Conservation (phyloP, 2,113 vertebrate species). For the Rhizomys pruinosus region DNA sequence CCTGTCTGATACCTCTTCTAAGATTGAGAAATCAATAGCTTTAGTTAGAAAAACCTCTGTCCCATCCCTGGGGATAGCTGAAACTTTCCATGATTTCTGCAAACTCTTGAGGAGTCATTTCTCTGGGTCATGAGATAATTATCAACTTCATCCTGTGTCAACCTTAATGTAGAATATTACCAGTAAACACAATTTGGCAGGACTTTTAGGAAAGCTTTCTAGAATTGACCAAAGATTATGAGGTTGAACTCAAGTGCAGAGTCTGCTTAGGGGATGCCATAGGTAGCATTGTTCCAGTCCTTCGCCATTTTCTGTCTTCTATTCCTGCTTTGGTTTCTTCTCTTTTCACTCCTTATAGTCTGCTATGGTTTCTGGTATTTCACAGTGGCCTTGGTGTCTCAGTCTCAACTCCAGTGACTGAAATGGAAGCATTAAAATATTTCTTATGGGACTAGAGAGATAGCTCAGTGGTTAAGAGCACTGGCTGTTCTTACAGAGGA, state of each 20-base stretch:
- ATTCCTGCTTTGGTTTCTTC: neutral
- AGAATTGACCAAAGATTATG: neutral
- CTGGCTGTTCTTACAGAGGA: too few relatives aligned
- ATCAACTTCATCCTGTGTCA: neutral
- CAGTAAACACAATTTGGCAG: too few relatives aligned
- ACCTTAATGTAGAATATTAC: neutral
- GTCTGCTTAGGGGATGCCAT: neutral
- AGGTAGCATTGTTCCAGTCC: neutral
- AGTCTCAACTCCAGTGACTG: neutral
- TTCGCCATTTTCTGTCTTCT: neutral
- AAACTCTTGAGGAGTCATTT: slow-evolving; percentile 16
- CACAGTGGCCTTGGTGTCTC: neutral
- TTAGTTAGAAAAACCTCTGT: neutral
- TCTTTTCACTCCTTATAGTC: neutral
- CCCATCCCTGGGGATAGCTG: neutral
- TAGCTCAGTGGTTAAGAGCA: too few relatives aligned
- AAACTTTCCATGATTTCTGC: slow-evolving; percentile 5
- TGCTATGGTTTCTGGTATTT: neutral
- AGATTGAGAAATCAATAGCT: neutral
- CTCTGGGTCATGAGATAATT: neutral
- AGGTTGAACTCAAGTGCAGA: neutral
- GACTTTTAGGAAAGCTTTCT: too few relatives aligned
- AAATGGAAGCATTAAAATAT: neutral
- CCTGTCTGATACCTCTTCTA: neutral
- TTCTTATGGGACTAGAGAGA: neutral